phyloP scores from a whole-genome alignment of 2,888 invertebrate species.

The Tryphoninae sp. region DNA sequence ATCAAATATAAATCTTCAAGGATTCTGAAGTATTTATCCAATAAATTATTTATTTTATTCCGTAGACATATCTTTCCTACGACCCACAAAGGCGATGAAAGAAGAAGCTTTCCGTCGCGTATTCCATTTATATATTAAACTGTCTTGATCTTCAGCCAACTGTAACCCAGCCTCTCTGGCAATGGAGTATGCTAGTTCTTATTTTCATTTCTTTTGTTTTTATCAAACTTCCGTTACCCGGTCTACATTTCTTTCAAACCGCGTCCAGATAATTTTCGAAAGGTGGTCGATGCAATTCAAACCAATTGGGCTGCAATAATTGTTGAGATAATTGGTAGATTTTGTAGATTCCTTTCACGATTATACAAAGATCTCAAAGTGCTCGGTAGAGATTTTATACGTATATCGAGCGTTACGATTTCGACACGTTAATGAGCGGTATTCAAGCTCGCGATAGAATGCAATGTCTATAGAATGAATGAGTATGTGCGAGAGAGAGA shows the following conservation, averaged over 20 bases:
- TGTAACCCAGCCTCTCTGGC: neutral
- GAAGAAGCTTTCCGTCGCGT: neutral
- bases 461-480: conserved; percentile 30
- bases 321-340: conserved; percentile 26
- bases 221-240: neutral
- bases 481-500: conserved; percentile 24
- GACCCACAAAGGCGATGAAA: neutral
- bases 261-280: neutral
- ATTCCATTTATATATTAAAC: neutral
- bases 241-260: neutral
- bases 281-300: neutral
- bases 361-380: conserved; percentile 28
- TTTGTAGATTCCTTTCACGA: conserved; percentile 37
- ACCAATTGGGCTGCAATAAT: neutral
- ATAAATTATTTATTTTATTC: neutral
- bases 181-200: neutral
- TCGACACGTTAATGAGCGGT: conserved; percentile 59
- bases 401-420: conserved; percentile 46
- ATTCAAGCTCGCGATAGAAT: conserved; percentile 56
- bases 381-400: conserved; percentile 13
- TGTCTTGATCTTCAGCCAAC: neutral
- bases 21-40: neutral
- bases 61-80: neutral
- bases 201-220: neutral
- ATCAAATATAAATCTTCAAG: neutral